Conservation (phyloP, 2,888 invertebrate genomes). For the Diaperis boleti region DNA sequence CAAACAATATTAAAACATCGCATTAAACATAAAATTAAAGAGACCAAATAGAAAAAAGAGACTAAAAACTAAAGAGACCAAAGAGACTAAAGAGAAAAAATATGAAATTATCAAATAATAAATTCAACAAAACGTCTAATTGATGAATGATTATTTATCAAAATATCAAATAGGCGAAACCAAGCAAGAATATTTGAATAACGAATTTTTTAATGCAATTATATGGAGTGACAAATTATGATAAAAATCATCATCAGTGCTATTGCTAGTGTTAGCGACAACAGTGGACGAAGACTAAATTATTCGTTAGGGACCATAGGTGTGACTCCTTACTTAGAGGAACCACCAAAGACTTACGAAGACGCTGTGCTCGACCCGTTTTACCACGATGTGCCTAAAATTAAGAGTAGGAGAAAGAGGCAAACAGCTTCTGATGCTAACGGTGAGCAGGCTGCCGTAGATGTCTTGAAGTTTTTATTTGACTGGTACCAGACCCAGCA, state of each 20-base stretch:
- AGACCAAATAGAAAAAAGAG: too few relatives aligned
- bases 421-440: constrained; percentile 52
- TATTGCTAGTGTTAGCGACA: constrained; percentile 80
- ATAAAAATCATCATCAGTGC: constrained; percentile 77
- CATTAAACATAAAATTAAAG: too few relatives aligned
- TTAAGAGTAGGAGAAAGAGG: constrained; percentile 62
- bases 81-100: too few relatives aligned
- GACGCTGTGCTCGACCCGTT: constrained; percentile 82
- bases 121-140: too few relatives aligned
- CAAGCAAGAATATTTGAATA: too few relatives aligned
- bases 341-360: constrained; percentile 73
- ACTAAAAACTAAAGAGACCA: too few relatives aligned
- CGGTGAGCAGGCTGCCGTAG: constrained; percentile 62
- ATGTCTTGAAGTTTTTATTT: constrained; percentile 62
- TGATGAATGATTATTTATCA: too few relatives aligned
- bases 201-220: too few relatives aligned
- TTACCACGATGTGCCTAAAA: constrained; percentile 83
- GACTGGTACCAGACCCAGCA: constrained; percentile 62
- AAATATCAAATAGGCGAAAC: too few relatives aligned
- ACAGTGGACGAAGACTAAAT: constrained; percentile 77
- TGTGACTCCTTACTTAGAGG: constrained; percentile 68
- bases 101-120: too few relatives aligned
- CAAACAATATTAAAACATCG: too few relatives aligned
- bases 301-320: constrained; percentile 76
- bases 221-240: too few relatives aligned